phyloP scores from a whole-genome alignment of 1,140 invertebrate genomes.

The Drosophila mayri region DNA sequence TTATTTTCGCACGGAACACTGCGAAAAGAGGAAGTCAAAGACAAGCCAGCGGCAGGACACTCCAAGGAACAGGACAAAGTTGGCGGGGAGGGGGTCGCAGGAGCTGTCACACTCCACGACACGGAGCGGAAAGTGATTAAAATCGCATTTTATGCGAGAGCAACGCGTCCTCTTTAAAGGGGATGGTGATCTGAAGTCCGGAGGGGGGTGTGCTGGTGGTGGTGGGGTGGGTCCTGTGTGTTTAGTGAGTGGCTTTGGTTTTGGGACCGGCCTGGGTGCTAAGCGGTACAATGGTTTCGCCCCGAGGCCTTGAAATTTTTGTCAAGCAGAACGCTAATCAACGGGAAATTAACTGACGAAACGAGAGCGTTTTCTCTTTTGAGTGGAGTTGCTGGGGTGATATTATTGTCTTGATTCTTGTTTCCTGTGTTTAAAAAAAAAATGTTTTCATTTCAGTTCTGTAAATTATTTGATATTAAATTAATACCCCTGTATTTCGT shows the following conservation, averaged over 20 bases:
- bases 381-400: neutral
- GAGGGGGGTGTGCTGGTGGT: constrained; percentile 16
- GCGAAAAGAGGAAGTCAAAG: constrained; percentile 24
- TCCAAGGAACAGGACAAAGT: constrained; percentile 14
- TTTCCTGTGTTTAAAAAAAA: neutral
- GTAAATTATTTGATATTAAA: neutral
- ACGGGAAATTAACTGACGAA: constrained; percentile 58
- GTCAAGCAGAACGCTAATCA: constrained; percentile 57
- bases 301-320: constrained; percentile 5
- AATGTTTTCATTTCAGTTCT: neutral
- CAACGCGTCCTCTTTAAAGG: constrained; percentile 35
- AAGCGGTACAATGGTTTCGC: constrained; percentile 18
- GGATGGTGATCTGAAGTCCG: constrained; percentile 24
- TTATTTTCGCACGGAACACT: constrained; percentile 58
- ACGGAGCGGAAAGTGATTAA: constrained; percentile 82
- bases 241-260: constrained; percentile 40
- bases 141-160: constrained; percentile 78
- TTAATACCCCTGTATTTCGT: neutral
- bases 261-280: constrained; percentile 15
- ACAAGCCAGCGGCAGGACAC: constrained; percentile 24
- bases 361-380: neutral
- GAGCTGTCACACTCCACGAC: constrained; percentile 47
- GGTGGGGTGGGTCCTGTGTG: constrained; percentile 42
- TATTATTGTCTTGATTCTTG: neutral
- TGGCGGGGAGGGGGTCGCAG: constrained; percentile 9